These are phyloP conservation scores for Gulo gulo DNA, from an alignment of 2,113 vertebrate genomes.

Conservation along the genomic window DNA sequence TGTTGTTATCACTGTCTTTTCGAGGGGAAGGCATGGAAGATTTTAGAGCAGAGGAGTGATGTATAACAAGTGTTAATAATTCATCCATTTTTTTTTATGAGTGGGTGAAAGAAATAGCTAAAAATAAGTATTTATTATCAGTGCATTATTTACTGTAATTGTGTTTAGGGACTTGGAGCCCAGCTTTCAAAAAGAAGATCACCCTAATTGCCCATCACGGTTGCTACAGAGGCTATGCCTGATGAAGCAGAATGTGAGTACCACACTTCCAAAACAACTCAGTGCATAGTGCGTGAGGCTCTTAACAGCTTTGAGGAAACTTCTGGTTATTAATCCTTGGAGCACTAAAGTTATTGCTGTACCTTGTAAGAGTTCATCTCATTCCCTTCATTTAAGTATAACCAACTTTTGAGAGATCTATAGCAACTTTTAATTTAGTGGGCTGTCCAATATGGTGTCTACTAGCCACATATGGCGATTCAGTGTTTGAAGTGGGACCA, in stretches of 20 bases:
- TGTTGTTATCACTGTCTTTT: not conserved
- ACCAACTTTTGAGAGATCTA: not conserved
- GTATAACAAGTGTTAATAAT: not conserved
- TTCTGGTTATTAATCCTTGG: not conserved
- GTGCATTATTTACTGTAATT: conserved; percentile 24
- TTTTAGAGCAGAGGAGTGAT: not conserved
- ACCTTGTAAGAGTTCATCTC: not conserved
- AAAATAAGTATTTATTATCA: not conserved
- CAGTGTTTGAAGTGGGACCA: not conserved
- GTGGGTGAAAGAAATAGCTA: conserved; percentile 8
- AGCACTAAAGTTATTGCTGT: not conserved
- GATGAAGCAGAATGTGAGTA: conserved; percentile 44
- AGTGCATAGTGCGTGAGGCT: rapidly evolving
- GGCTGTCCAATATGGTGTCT: not conserved
- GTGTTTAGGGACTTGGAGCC: conserved; percentile 38
- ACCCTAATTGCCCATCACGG: not conserved
- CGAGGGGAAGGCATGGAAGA: not conserved
- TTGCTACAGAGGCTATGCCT: not conserved
- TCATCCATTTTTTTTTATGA: conserved; percentile 1
- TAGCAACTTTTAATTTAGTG: not conserved
- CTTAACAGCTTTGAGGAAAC: not conserved
- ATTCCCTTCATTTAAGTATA: not conserved
- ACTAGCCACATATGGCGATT: not conserved
- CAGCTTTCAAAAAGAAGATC: not conserved
- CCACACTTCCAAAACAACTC: not conserved